phyloP scores from a whole-genome alignment of 2,888 invertebrate species.

The Glyphotaelius pellucidus region DNA sequence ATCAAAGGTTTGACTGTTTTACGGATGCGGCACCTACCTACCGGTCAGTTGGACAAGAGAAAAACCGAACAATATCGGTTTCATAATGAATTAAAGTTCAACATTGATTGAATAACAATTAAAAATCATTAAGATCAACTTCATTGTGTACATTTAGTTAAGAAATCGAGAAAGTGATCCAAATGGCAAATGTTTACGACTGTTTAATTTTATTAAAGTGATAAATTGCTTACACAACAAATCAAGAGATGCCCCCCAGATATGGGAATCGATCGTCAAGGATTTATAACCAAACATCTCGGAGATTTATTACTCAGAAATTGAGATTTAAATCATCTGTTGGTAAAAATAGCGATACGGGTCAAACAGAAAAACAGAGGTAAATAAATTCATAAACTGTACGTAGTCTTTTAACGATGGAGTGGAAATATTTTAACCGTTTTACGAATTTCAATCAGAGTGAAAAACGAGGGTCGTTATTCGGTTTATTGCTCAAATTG shows the following conservation, averaged over 20 bases:
- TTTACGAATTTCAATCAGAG: not conserved
- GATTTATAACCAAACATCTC: constrained; percentile 42
- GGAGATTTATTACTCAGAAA: constrained; percentile 10
- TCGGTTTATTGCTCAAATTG: not conserved
- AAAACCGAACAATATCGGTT: not conserved
- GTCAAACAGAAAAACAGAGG: not conserved
- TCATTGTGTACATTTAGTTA: not conserved
- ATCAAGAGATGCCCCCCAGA: constrained; percentile 39
- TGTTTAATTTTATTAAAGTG: constrained; percentile 38
- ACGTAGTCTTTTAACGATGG: not conserved
- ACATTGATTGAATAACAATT: not conserved
- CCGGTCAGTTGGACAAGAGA: not conserved
- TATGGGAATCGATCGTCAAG: constrained; percentile 26
- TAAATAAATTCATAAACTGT: not conserved
- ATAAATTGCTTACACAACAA: constrained; percentile 37
- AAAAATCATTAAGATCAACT: not conserved
- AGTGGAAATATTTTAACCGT: not conserved
- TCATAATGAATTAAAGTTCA: not conserved
- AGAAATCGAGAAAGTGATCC: constrained; percentile 39
- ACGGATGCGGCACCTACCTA: not conserved
- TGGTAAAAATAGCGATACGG: not conserved
- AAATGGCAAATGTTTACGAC: constrained; percentile 43
- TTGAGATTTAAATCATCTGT: not conserved
- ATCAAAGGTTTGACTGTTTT: not conserved
- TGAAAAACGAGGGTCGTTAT: not conserved